Evolutionary conservation across 2,797 vertebrate genomes (phyloP).

Genomic region (Gambusia yucatana): DNA sequence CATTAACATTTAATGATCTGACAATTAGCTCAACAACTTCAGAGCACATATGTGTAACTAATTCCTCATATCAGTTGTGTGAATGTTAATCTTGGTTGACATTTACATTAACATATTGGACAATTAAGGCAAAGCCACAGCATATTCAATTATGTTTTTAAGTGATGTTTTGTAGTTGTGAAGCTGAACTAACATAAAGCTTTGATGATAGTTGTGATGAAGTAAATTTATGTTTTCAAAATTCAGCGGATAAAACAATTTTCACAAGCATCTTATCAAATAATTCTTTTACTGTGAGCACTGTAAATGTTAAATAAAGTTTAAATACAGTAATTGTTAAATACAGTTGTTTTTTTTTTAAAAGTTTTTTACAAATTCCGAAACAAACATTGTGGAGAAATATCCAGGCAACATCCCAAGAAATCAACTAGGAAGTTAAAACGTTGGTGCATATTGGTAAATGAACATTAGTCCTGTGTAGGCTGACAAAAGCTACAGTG

Average conservation of each 20-base stretch:
- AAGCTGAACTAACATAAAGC: constrained; percentile 33
- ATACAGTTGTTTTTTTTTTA: background rate
- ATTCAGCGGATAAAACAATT: background rate
- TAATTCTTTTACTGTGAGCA: background rate
- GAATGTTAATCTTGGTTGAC: constrained; percentile 71
- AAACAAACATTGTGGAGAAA: background rate
- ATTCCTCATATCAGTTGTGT: constrained; percentile 60
- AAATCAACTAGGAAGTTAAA: background rate
- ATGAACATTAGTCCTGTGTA: background rate
- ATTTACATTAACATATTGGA: constrained; percentile 68
- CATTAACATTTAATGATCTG: constrained; percentile 75
- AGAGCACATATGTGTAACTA: constrained; percentile 48
- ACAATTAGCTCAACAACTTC: constrained; percentile 68
- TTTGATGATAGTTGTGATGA: background rate
- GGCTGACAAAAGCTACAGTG: background rate
- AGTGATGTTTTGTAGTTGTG: constrained; percentile 44
- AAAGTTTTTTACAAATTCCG: background rate
- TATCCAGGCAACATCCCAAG: background rate
- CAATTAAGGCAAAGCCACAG: constrained; percentile 52
- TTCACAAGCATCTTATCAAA: background rate
- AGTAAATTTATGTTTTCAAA: background rate
- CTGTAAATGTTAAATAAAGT: background rate
- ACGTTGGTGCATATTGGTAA: background rate
- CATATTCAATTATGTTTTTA: constrained; percentile 59
- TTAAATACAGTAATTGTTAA: background rate